Percentiles rank a stretch among this genome's conserved stretches.
Conservation (phyloP, 2,797 vertebrate genomes). For the Acanthurus lineatus region DNA sequence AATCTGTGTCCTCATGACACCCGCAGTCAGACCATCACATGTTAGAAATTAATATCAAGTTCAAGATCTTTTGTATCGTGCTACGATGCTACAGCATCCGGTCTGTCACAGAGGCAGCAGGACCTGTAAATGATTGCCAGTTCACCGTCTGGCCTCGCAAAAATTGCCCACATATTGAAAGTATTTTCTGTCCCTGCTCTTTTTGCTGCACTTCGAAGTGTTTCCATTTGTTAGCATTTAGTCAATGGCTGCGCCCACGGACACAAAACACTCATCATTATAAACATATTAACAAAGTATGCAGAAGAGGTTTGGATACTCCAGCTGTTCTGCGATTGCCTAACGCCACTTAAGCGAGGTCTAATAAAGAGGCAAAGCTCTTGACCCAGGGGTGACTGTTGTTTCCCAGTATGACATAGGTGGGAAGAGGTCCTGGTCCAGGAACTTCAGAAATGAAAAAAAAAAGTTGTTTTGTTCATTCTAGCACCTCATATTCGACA, state of each 20-base stretch:
- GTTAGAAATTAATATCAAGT: constrained; percentile 23
- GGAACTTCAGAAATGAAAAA: constrained; percentile 27
- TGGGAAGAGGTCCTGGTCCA: constrained; percentile 34
- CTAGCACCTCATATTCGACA: constrained; percentile 60
- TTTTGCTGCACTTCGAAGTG: constrained; percentile 61
- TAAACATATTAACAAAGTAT: constrained; percentile 69
- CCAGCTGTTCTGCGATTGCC: constrained; percentile 37
- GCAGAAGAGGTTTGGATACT: constrained; percentile 45
- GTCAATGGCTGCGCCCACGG: constrained; percentile 41
- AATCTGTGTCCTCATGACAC: background rate
- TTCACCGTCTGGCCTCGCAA: constrained; percentile 42
- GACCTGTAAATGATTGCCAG: constrained; percentile 57
- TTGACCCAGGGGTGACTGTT: constrained; percentile 45
- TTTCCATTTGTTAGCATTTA: constrained; percentile 76
- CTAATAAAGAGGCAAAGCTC: constrained; percentile 46
- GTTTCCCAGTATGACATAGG: constrained; percentile 37
- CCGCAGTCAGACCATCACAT: constrained; percentile 7
- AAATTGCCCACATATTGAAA: constrained; percentile 77
- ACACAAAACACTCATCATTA: constrained; percentile 68
- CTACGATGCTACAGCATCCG: constrained; percentile 22
- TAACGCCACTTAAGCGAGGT: constrained; percentile 53
- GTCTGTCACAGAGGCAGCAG: constrained; percentile 31
- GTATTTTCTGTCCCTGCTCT: constrained; percentile 69
- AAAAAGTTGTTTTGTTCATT: constrained; percentile 32
- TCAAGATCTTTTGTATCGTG: constrained; percentile 23